Evolutionary conservation across 2,113 vertebrate species (phyloP).

Genomic region (Tychaedon coryphoeus): DNA sequence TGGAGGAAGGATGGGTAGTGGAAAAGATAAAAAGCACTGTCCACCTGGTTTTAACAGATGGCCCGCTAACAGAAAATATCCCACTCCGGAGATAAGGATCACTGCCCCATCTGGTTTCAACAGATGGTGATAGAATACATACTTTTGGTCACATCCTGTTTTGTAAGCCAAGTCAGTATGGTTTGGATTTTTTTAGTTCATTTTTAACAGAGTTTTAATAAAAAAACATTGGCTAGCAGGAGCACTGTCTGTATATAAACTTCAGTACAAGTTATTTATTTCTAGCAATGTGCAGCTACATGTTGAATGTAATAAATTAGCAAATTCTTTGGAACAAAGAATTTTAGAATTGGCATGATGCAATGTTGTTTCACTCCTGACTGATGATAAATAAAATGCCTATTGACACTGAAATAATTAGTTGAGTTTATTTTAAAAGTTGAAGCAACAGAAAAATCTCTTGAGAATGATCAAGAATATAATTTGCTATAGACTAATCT

Average conservation of each 20-base stretch:
- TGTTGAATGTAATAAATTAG: neutral
- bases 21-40: too few relatives aligned
- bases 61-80: too few relatives aligned
- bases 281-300: fast-evolving
- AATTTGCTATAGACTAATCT: neutral
- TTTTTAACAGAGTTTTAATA: neutral
- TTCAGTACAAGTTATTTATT: neutral
- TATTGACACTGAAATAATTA: neutral
- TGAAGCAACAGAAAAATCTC: neutral
- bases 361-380: neutral
- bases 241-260: neutral
- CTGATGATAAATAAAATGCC: neutral
- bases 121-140: too few relatives aligned
- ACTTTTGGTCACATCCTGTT: too few relatives aligned
- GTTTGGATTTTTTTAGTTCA: neutral
- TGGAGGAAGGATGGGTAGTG: too few relatives aligned
- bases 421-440: neutral
- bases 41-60: too few relatives aligned
- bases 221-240: neutral
- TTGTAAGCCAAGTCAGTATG: too few relatives aligned
- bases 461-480: neutral
- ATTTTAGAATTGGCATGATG: neutral
- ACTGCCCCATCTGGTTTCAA: too few relatives aligned
- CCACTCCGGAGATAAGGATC: too few relatives aligned
- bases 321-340: neutral